Base-by-base conservation (phyloP, 1,140 invertebrate genomes). In the Paralvinella palmiformis region DNA sequence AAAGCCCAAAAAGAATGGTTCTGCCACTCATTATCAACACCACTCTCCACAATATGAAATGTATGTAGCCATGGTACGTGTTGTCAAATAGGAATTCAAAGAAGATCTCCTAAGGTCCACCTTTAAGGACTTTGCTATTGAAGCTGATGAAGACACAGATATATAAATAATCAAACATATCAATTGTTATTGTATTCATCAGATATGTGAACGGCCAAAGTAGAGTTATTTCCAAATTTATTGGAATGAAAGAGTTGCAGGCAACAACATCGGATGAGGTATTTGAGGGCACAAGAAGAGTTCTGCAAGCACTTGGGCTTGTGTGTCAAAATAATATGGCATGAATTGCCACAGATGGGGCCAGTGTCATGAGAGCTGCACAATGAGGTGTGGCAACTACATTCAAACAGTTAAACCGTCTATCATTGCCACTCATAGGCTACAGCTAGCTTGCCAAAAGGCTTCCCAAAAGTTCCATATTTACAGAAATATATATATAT, bases 61-160 rank as follows among this genome's bases (percentile, higher is more conserved):
- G 44, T 48, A 48, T 10, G 44, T 24, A 10, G 44, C 10, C 44
- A 2, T 48, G 44, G 44, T 48, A 2, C 44, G 10, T 48, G 44
- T 48, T 48, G 44, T 48, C 44, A 48, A 48, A 24, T n/a, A 48
- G 10, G 44, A 48, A 10, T 10, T 48, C 44, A 3, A 56, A 56
- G 53, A 56, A 56, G 53, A 56, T 20, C 2, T 56, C 22, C 15
- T 56, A 56, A 56, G 22, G 29, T 27, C 22, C 53, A n/a, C 53
- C 31, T 56, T 56, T 24, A 24, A 24, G 15, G 20, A 20, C 2
- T 56, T 56, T 56, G 3, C 53, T 2, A 56, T 56, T 56, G 53
- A 24, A 56, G 31, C 31, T 24, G 53, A 56, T 31, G 53, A 56
- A 56, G 53, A n/a, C 53, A 56, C 53, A 24, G 53, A 56, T 56